Conservation (phyloP, 2,113 vertebrate species). For the Prunella himalayana region DNA sequence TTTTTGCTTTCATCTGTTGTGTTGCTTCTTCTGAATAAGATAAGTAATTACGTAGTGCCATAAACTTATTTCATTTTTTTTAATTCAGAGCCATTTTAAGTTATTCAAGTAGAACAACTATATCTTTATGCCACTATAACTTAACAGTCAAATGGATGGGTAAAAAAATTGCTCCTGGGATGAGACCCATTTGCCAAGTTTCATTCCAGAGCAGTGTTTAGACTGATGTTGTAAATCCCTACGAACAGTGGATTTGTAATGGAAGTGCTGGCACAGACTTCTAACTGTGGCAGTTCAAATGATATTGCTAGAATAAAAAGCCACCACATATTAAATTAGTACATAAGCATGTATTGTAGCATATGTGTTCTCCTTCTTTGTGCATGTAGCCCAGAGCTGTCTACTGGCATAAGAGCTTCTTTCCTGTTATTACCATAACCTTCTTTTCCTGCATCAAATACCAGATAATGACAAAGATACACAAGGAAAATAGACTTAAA, state of each 20-base stretch:
- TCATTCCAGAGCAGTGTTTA: constrained; percentile 13
- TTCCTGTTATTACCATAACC: background rate
- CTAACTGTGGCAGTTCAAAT: background rate
- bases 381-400: background rate
- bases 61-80: constrained; percentile 33
- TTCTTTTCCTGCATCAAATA: background rate
- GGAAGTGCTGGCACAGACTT: constrained; percentile 23
- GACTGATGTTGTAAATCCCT: constrained; percentile 25
- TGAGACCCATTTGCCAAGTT: constrained; percentile 37
- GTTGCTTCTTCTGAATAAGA: background rate
- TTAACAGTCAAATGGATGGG: constrained; percentile 24
- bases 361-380: background rate
- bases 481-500: background rate
- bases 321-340: background rate
- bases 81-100: background rate
- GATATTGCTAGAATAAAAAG: constrained; percentile 18
- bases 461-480: background rate
- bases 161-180: constrained; percentile 5
- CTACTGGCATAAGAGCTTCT: background rate
- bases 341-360: background rate
- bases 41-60: background rate
- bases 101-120: background rate
- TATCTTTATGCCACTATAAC: constrained; percentile 29
- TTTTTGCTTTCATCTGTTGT: background rate
- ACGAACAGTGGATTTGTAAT: constrained; percentile 20